A percentile compares a stretch with the other conserved stretches of the same genome.
Conservation (phyloP, 2,888 invertebrate genomes). For the Drosophila histrio region DNA sequence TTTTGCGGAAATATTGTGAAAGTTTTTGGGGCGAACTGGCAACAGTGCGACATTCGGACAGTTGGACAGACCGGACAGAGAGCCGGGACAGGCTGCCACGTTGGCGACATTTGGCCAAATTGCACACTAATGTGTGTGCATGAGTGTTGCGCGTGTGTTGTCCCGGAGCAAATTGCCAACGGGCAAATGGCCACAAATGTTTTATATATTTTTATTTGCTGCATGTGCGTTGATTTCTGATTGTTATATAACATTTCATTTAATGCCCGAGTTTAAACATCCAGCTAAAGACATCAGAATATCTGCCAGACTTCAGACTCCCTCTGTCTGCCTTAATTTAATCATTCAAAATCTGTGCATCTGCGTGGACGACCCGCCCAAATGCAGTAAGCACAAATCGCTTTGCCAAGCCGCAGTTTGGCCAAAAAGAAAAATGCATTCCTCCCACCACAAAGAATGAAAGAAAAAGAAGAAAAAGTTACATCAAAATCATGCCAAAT, state of each 20-base stretch:
- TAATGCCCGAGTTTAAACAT: conserved; percentile 55
- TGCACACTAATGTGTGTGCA: conserved; percentile 70
- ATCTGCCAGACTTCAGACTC: conserved; percentile 4
- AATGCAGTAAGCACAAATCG: conserved; percentile 77
- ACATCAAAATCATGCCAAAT: conserved; percentile 75
- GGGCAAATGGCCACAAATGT: conserved; percentile 72
- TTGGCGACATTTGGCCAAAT: conserved; percentile 79
- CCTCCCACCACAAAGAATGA: neutral
- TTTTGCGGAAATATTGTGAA: conserved; percentile 77
- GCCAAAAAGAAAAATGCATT: conserved; percentile 44
- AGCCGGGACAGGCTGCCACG: conserved; percentile 69
- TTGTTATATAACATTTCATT: conserved; percentile 77
- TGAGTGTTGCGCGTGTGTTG: conserved; percentile 21
- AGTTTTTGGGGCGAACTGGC: conserved; percentile 60
- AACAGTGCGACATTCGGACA: conserved; percentile 26
- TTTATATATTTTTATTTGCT: conserved; percentile 69
- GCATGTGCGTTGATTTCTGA: conserved; percentile 74
- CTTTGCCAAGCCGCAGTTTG: conserved; percentile 35
- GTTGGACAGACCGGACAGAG: conserved; percentile 3
- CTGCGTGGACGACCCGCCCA: conserved; percentile 53
- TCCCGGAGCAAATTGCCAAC: conserved; percentile 61
- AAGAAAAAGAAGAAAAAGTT: conserved; percentile 30
- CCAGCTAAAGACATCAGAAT: conserved; percentile 51
- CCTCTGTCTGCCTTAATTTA: conserved; percentile 59
- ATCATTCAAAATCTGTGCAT: conserved; percentile 60